A percentile compares a stretch with the other conserved stretches of the same genome.
These are phyloP conservation scores for Beris morrisii DNA, from an alignment of 2,888 invertebrate genomes.

Conservation along the genomic window DNA sequence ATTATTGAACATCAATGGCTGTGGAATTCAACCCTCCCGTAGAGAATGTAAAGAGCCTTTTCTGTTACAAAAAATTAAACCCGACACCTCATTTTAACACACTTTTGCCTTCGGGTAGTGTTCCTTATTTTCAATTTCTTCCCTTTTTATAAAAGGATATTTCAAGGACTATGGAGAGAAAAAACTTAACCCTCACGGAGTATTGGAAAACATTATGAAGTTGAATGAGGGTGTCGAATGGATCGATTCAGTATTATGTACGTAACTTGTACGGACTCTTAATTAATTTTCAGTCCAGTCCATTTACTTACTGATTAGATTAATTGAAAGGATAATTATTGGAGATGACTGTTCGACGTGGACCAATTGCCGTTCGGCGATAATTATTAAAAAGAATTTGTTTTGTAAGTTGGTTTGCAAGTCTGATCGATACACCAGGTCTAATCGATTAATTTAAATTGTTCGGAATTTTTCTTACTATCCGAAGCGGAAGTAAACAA, in stretches of 20 bases:
- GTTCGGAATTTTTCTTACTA: too few species aligned
- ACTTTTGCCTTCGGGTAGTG: constrained; percentile 21
- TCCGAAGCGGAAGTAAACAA: too few species aligned
- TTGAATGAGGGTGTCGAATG: background rate
- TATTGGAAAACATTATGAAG: constrained; percentile 15
- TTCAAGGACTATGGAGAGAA: constrained; percentile 8
- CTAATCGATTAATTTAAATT: too few species aligned
- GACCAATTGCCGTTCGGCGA: constrained; percentile 17
- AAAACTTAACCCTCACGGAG: background rate
- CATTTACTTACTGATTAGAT: constrained; percentile 29
- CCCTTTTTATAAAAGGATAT: background rate
- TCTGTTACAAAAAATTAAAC: constrained; percentile 19
- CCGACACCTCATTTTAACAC: constrained; percentile 31
- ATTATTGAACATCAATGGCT: too few species aligned
- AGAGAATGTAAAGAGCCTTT: too few species aligned
- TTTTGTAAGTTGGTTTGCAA: too few species aligned
- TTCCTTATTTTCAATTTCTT: constrained; percentile 12
- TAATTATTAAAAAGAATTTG: constrained; percentile 9
- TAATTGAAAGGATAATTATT: constrained; percentile 24
- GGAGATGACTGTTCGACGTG: constrained; percentile 22
- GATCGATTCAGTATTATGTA: constrained; percentile 18
- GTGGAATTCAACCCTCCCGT: too few species aligned
- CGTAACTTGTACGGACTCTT: constrained; percentile 21
- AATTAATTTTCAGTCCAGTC: constrained; percentile 30
- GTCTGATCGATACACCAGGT: too few species aligned